Evolutionary conservation across 2,888 invertebrate genomes (phyloP).

Genomic region (Mesoligia furuncula): DNA sequence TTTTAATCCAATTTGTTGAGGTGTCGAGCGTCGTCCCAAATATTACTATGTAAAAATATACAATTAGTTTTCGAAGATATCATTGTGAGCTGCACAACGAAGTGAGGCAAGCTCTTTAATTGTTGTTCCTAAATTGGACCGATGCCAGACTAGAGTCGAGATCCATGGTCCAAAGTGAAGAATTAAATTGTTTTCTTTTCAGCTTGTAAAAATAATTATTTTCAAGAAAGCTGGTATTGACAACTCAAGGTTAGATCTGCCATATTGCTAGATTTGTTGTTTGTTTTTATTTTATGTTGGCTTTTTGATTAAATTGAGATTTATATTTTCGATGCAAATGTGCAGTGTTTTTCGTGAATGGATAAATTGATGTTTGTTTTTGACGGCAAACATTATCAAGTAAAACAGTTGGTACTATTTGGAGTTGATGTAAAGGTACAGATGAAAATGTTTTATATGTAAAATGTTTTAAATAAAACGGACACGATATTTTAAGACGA

Average conservation of each 20-base stretch:
- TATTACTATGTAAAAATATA: constrained; percentile 69
- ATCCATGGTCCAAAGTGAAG: constrained; percentile 44
- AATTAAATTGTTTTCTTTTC: constrained; percentile 54
- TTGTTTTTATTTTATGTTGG: constrained; percentile 17
- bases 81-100: constrained; percentile 50
- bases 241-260: constrained; percentile 48
- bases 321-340: constrained; percentile 4
- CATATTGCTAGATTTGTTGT: constrained; percentile 25
- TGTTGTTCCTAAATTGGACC: constrained; percentile 66
- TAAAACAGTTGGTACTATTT: background rate
- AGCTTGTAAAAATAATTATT: constrained; percentile 47
- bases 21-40: constrained; percentile 41
- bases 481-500: background rate
- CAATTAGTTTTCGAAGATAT: constrained; percentile 67
- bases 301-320: constrained; percentile 1
- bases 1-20: constrained; percentile 50
- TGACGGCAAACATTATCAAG: background rate
- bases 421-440: too few species aligned
- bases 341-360: constrained; percentile 2
- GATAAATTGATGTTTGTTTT: background rate
- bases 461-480: background rate
- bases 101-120: constrained; percentile 52
- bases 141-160: constrained; percentile 55
- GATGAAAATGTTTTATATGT: background rate
- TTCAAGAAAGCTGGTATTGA: constrained; percentile 42